Percentiles rank a stretch among this genome's conserved stretches.
Conservation (phyloP, 1,140 invertebrate species). For the Physella acuta region DNA sequence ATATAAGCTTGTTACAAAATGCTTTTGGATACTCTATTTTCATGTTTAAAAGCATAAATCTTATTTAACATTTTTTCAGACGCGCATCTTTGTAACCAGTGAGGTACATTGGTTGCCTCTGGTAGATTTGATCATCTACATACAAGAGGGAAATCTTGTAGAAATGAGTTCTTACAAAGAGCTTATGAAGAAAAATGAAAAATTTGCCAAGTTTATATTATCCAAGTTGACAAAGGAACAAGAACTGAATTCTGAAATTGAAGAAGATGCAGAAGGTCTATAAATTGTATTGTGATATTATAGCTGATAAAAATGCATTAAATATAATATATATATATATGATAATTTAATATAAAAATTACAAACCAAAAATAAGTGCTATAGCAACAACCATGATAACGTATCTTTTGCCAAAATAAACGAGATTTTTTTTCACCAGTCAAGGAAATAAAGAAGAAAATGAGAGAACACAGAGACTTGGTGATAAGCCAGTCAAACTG, state of each 20-base stretch:
- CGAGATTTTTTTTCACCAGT: too few relatives aligned
- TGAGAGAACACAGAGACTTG: constrained; percentile 30
- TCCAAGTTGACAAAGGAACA: background rate
- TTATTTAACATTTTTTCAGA: too few relatives aligned
- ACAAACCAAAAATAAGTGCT: too few relatives aligned
- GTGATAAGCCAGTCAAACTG: constrained; percentile 38
- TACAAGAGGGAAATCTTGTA: constrained; percentile 43
- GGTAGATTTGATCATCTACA: constrained; percentile 48
- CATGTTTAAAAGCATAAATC: too few relatives aligned
- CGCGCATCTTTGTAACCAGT: constrained; percentile 43
- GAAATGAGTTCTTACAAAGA: constrained; percentile 52
- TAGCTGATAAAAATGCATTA: too few relatives aligned
- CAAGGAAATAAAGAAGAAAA: constrained; percentile 22
- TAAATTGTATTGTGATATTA: too few relatives aligned
- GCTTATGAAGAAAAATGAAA: constrained; percentile 36
- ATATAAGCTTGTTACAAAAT: too few relatives aligned
- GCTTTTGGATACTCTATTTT: too few relatives aligned
- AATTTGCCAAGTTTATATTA: constrained; percentile 43
- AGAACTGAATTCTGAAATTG: background rate
- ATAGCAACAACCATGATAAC: too few relatives aligned
- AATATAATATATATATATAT: too few relatives aligned
- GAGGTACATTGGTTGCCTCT: constrained; percentile 42
- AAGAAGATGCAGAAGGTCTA: constrained; percentile 15
- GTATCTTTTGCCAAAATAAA: too few relatives aligned
- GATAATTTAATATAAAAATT: too few relatives aligned